Base-by-base conservation (phyloP, 2,797 vertebrate genomes). In the Cercopithecus mitis region DNA sequence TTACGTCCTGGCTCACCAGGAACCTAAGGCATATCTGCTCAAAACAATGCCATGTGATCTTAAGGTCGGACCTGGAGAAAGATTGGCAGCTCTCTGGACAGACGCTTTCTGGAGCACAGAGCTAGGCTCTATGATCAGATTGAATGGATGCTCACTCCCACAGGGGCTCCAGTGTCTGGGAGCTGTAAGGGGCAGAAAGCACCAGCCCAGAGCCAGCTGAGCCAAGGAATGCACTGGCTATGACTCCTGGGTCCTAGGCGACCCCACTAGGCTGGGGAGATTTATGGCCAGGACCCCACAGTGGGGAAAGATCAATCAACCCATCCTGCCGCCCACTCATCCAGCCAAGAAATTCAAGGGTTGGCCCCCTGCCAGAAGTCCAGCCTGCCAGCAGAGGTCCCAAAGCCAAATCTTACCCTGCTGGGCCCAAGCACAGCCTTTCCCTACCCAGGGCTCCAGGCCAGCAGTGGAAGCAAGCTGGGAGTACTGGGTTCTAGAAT, bases 181-280 rank as follows among this genome's bases (percentile, higher is more conserved):
- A 52, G 47, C 75, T 67, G 13, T 27, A 55, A 93, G 41, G 36
- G 52, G 22, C 39, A 70, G 27, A 95, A 50, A 82, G 33, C 27
- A 43, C 55, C 27, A 90, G 55, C 55, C 61, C 6, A 30, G 43
- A 95, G 19, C 43, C 89, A 73, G 5, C 57, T 24, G 47, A 19
- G 6, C 93, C 57, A 80, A 92, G 39, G 89, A 93, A 80, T 7
- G 58, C 76, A 50, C 92, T 95, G 84, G 81, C 95, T 94, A 25
- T 33, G 70, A 92, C 47, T 93, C 87, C 87, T 82, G 90, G 73
- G 96, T 91, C 97, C 96, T 94, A 86, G 98, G 96, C 5, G 57
- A 97, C 94, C 39, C 84, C 64, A 88, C 58, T 83, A 77, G 88
- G 76, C 80, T 39, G 5, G 58, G 58, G 43, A 97, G 85, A 97